Evolutionary conservation across 2,888 invertebrate genomes (phyloP).

Genomic region (Matsumyia berberina): DNA sequence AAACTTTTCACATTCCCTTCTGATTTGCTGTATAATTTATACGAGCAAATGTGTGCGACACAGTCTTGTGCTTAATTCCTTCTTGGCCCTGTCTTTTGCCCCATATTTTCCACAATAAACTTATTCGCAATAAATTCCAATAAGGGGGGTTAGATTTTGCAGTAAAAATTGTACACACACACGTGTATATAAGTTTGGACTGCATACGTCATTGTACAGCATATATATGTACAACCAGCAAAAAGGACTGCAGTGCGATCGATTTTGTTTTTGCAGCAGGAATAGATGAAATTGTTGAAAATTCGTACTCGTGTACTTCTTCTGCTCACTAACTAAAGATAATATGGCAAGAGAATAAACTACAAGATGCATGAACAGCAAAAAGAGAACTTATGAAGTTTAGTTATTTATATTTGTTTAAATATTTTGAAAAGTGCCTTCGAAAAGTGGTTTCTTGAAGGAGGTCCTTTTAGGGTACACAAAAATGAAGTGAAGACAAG

Average conservation of each 20-base stretch:
- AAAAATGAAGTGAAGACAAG: too few species aligned
- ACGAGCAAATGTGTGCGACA: too few species aligned
- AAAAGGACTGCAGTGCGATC: slow-evolving; percentile 77
- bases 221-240: slow-evolving; percentile 34
- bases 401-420: slow-evolving; percentile 7
- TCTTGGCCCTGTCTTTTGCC: slow-evolving; percentile 31
- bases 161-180: slow-evolving; percentile 26
- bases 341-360: slow-evolving; percentile 19
- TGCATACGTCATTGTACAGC: slow-evolving; percentile 43
- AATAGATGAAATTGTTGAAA: slow-evolving; percentile 19
- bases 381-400: slow-evolving; percentile 27
- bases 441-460: background rate
- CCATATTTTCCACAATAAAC: slow-evolving; percentile 29
- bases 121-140: slow-evolving; percentile 36
- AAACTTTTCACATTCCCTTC: too few species aligned
- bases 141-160: slow-evolving; percentile 33
- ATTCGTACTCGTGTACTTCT: slow-evolving; percentile 24
- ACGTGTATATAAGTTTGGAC: slow-evolving; percentile 11
- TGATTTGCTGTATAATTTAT: too few species aligned
- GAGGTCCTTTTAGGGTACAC: background rate
- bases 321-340: slow-evolving; percentile 26
- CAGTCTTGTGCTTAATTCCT: background rate
- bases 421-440: slow-evolving; percentile 15
- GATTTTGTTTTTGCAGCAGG: slow-evolving; percentile 40
- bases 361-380: slow-evolving; percentile 32